Percentiles rank a stretch among this genome's conserved stretches.
phyloP scores from a whole-genome alignment of 2,888 invertebrate species.

The Drosophila kuntzei region DNA sequence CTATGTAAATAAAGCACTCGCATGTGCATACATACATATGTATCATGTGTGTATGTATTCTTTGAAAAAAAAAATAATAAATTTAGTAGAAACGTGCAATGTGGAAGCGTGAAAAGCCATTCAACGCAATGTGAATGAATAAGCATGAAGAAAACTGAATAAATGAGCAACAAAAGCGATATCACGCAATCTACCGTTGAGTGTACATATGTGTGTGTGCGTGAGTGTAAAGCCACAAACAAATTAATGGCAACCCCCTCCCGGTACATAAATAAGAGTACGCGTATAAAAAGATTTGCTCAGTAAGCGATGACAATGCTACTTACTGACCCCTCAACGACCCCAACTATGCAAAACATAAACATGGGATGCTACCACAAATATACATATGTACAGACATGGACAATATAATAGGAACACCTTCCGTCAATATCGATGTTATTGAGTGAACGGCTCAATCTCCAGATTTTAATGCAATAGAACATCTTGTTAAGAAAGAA shows the following conservation, averaged over 20 bases:
- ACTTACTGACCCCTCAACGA: constrained; percentile 31
- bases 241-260: constrained; percentile 21
- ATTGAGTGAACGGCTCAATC: too few species aligned
- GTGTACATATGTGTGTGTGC: constrained; percentile 6
- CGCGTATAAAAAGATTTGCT: constrained; percentile 36
- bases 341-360: constrained; percentile 35
- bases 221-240: constrained; percentile 27
- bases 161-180: constrained; percentile 37
- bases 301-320: constrained; percentile 39
- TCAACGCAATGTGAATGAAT: constrained; percentile 61
- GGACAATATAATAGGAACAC: too few species aligned
- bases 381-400: not conserved
- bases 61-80: constrained; percentile 12
- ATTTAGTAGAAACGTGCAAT: constrained; percentile 39
- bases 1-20: constrained; percentile 51
- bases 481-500: too few species aligned
- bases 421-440: too few species aligned
- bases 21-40: not conserved
- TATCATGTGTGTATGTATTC: not conserved
- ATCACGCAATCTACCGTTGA: constrained; percentile 43
- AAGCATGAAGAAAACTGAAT: constrained; percentile 47
- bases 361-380: constrained; percentile 10
- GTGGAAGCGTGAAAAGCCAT: constrained; percentile 57
- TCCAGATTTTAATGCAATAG: too few species aligned
- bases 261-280: constrained; percentile 4